Conservation (phyloP, 53 echinoderm and acorn worm genomes). For the Temnopleurus reevesii region DNA sequence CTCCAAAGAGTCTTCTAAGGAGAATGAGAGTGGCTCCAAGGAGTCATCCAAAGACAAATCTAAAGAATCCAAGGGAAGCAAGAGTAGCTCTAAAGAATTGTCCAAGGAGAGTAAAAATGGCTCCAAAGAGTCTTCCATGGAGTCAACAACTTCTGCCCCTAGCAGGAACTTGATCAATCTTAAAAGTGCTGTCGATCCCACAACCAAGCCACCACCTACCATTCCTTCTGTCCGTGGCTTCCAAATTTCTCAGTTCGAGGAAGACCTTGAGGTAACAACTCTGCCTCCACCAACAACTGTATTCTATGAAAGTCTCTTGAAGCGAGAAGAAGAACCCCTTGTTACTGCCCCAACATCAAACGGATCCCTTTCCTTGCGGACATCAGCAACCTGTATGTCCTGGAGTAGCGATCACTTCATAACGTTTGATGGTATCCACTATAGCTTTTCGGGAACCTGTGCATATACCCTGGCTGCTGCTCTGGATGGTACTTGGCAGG, state of each 20-base stretch:
- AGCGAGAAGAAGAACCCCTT: not conserved
- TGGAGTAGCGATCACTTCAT: constrained; percentile 87
- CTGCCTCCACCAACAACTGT: not conserved
- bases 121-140: constrained; percentile 2
- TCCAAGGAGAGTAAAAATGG: not conserved
- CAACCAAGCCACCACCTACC: not conserved
- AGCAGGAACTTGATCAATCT: constrained; percentile 11
- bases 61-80: constrained; percentile 1
- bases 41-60: not conserved
- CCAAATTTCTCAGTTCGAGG: not conserved
- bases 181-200: not conserved
- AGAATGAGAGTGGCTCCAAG: not conserved
- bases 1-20: constrained; percentile 6
- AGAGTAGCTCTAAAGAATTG: not conserved
- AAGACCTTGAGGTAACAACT: not conserved
- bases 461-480: constrained; percentile 74
- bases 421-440: constrained; percentile 76
- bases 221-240: not conserved
- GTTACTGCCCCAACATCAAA: not conserved
- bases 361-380: constrained; percentile 35
- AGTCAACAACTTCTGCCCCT: constrained; percentile 3
- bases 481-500: constrained; percentile 69
- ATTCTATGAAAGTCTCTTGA: not conserved
- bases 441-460: constrained; percentile 75
- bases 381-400: constrained; percentile 75